Conservation (phyloP, 2,888 invertebrate genomes). For the Noctua janthina region DNA sequence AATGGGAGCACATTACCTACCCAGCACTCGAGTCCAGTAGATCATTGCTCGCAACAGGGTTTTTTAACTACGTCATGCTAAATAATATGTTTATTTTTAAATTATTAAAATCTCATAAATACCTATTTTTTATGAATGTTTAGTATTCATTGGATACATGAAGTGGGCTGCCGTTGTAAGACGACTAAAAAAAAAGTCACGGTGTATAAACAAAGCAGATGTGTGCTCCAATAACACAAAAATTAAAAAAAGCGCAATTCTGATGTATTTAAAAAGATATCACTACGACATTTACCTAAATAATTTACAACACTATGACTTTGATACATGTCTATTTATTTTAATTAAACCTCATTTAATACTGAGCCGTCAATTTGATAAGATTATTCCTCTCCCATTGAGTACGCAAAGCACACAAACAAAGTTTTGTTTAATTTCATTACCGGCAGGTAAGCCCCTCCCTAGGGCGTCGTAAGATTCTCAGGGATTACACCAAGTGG, state of each 20-base stretch:
- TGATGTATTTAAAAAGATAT: too few relatives aligned
- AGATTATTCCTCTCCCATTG: background rate
- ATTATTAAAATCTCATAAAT: too few relatives aligned
- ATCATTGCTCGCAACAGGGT: too few relatives aligned
- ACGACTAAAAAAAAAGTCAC: too few relatives aligned
- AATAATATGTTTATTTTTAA: too few relatives aligned
- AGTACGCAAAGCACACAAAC: background rate
- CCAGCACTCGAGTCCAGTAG: too few relatives aligned
- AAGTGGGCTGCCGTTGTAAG: too few relatives aligned
- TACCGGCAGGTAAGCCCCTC: slow-evolving; percentile 30
- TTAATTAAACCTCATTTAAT: slow-evolving; percentile 4
- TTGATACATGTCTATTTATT: background rate
- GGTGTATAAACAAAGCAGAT: background rate
- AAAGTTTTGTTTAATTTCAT: slow-evolving; percentile 44
- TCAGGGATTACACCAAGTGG: slow-evolving; percentile 48
- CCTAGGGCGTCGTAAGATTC: slow-evolving; percentile 36
- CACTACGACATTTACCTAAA: too few relatives aligned
- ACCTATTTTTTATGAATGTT: too few relatives aligned
- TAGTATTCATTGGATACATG: too few relatives aligned
- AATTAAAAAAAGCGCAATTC: background rate
- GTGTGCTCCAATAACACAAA: background rate
- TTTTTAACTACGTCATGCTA: too few relatives aligned
- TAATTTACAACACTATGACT: background rate
- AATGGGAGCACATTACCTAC: too few relatives aligned
- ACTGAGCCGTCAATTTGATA: background rate